Evolutionary conservation across 2,113 vertebrate genomes (phyloP), one percentile per base, ranked within the genome.

Genomic region (Pimephales promelas): DNA sequence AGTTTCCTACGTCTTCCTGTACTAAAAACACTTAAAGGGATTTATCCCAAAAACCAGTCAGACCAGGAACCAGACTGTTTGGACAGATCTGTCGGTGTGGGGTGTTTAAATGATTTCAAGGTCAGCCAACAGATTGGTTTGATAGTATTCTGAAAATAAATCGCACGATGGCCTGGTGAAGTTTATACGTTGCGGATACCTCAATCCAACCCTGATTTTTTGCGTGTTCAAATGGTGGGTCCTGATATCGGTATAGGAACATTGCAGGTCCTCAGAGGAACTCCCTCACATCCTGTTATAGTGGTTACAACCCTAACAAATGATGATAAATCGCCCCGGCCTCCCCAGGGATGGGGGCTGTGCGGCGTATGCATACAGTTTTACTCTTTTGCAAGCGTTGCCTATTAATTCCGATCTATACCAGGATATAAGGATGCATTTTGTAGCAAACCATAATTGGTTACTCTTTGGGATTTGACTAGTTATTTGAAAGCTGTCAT

Each of bases 221-320:
- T 77, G 31, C 31, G n/a, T 77, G 76, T 20, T 79, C n/a, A 61
- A 45, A 61, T 78, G 28, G 20, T 64, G 71, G 73, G 47, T 54
- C 26, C 36, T 54, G 57, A 40, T n/a, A 14, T 28, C 62, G 82
- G 10, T 40, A 26, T 66, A 79, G 40, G 5, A 9, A 34, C 10
- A 68, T 26, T 43, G 45, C 18, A 10, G 83, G 56, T 78, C 68
- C 54, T 83, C 49, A 84, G 81, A 93, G 94, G 94, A 94, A 93
- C 90, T 93, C 92, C 88, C 93, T 79, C 34, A 26, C 54, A 73
- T 95, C 94, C 93, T 91, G 89, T 66, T 52, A 72, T 72, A 18
- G 87, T 84, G 88, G 92, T 88, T 88, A 88, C 87, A 79, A 90
- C 90, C 78, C 89, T 88, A 52, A 87, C 88, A 86, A 86, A 68